A percentile compares a stretch with the other conserved stretches of the same genome.
Conservation (phyloP, 2,797 vertebrate genomes). For the Ctenopoma multispine region DNA sequence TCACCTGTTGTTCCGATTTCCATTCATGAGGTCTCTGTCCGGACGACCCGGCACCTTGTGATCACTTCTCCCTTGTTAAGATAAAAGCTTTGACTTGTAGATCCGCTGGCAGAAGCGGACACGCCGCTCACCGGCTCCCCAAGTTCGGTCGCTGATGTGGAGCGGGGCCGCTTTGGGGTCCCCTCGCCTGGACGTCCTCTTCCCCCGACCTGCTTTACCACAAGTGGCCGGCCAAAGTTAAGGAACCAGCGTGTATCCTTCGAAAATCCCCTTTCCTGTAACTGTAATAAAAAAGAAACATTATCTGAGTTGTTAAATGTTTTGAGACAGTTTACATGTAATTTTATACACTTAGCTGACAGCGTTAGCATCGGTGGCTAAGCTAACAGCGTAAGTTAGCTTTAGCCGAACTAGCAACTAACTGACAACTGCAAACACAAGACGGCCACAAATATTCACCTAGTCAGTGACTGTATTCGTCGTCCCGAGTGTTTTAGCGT, state of each 20-base stretch:
- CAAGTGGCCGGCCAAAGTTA: constrained; percentile 54
- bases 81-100: background rate
- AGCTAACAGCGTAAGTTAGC: constrained; percentile 68
- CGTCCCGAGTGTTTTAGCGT: constrained; percentile 18
- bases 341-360: constrained; percentile 29
- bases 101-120: constrained; percentile 4
- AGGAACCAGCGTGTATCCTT: background rate
- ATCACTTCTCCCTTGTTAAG: constrained; percentile 40
- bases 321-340: constrained; percentile 28
- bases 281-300: constrained; percentile 10
- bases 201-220: constrained; percentile 17
- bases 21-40: constrained; percentile 95
- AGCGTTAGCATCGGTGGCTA: constrained; percentile 51
- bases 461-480: background rate
- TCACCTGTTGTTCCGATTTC: constrained; percentile 98
- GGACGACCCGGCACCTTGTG: constrained; percentile 80
- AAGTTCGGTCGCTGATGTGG: constrained; percentile 56
- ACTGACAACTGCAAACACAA: constrained; percentile 9
- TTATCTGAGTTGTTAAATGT: background rate
- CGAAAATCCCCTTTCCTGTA: background rate
- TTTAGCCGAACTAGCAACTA: constrained; percentile 53
- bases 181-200: constrained; percentile 51
- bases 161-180: constrained; percentile 71
- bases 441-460: constrained; percentile 30
- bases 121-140: constrained; percentile 20